These are phyloP conservation scores for Mamestra configurata DNA, from an alignment of 1,140 invertebrate genomes.

Conservation along the genomic window DNA sequence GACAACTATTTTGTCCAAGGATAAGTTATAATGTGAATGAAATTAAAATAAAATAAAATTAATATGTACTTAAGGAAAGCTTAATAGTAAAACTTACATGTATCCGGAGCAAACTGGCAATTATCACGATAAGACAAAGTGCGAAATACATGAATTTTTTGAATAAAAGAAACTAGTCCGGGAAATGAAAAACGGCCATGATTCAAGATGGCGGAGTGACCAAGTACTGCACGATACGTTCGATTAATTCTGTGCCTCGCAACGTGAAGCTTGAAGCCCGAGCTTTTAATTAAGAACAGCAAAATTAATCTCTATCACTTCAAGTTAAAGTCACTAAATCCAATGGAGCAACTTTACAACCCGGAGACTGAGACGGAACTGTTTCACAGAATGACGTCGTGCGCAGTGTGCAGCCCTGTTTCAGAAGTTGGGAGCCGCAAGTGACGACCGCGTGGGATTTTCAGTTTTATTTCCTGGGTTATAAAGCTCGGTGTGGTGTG, in stretches of 20 bases:
- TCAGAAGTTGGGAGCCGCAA: conserved; percentile 6
- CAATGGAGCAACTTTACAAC: neutral
- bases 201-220: neutral
- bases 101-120: conserved; percentile 16
- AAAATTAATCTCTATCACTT: neutral
- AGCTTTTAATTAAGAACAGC: neutral
- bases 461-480: conserved; percentile 11
- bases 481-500: neutral
- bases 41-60: no score
- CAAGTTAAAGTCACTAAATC: conserved; percentile 7
- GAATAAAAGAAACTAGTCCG: neutral
- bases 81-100: conserved; percentile 6
- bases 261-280: neutral
- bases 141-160: conserved; percentile 29
- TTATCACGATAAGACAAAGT: conserved; percentile 26
- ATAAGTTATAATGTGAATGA: no score
- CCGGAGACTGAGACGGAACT: neutral
- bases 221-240: neutral
- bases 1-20: neutral
- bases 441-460: neutral
- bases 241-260: neutral
- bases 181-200: neutral
- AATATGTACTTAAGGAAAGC: neutral
- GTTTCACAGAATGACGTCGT: conserved; percentile 15
- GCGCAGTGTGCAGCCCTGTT: neutral